phyloP scores from a whole-genome alignment of 2,888 invertebrate species.

The Pheosia tremula region DNA sequence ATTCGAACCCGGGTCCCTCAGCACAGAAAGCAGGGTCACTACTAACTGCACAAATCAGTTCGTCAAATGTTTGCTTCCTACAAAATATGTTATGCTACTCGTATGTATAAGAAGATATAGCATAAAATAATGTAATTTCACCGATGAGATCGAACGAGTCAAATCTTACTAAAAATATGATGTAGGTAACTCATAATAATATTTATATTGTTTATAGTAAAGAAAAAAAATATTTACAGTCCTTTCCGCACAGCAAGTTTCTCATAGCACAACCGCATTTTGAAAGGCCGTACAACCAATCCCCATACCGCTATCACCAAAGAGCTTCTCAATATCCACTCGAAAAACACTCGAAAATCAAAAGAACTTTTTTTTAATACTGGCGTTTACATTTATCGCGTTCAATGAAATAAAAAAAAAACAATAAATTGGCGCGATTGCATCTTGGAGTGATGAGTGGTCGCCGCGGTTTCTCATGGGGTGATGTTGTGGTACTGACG shows the following conservation, averaged over 20 bases:
- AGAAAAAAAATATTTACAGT: too few species aligned
- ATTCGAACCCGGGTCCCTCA: too few species aligned
- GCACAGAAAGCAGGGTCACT: too few species aligned
- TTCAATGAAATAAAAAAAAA: conserved; percentile 59
- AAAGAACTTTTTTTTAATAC: conserved; percentile 57
- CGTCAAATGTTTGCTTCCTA: too few species aligned
- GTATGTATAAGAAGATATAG: too few species aligned
- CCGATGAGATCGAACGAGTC: too few species aligned
- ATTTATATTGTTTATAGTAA: too few species aligned
- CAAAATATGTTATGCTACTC: too few species aligned
- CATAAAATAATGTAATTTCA: too few species aligned
- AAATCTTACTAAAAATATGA: too few species aligned
- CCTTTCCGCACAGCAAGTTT: conserved; percentile 13
- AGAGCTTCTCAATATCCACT: conserved; percentile 71
- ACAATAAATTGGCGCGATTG: conserved; percentile 82
- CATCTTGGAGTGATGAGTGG: conserved; percentile 74
- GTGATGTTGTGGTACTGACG: conserved; percentile 78
- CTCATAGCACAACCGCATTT: conserved; percentile 45
- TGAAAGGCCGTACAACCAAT: conserved; percentile 58
- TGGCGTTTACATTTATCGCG: conserved; percentile 69
- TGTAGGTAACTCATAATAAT: too few species aligned
- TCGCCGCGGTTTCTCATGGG: conserved; percentile 80
- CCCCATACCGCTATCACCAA: conserved; percentile 51
- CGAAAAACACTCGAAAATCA: conserved; percentile 65
- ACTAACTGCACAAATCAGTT: too few species aligned